Evolutionary conservation across 2,797 vertebrate genomes (phyloP).

Genomic region (Myripristis murdjan): DNA sequence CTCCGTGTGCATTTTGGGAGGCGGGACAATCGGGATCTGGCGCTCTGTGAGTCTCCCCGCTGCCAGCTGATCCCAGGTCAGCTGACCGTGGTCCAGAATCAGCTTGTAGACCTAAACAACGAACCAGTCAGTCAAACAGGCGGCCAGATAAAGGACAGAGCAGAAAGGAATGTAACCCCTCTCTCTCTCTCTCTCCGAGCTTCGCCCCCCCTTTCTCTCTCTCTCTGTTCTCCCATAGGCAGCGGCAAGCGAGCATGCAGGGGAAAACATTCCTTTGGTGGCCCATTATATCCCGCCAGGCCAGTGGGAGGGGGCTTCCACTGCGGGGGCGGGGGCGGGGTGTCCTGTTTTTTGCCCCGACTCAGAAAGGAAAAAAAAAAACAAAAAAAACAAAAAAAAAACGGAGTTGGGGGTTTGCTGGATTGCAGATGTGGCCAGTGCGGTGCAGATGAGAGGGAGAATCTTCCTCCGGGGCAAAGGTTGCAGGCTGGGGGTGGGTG

Average conservation of each 20-base stretch:
- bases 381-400: too few relatives aligned
- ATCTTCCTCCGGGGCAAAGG: slow-evolving; percentile 29
- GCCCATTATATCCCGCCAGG: slow-evolving; percentile 72
- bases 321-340: slow-evolving; percentile 45
- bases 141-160: slow-evolving; percentile 54
- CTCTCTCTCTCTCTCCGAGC: slow-evolving; percentile 15
- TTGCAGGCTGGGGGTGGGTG: too few relatives aligned
- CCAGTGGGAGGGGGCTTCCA: slow-evolving; percentile 62
- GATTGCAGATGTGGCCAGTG: slow-evolving; percentile 68
- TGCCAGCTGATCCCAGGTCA: slow-evolving; percentile 76
- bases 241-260: slow-evolving; percentile 48
- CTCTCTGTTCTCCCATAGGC: slow-evolving; percentile 55
- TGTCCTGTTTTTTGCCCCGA: slow-evolving; percentile 59
- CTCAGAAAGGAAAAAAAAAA: slow-evolving; percentile 8
- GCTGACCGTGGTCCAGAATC: slow-evolving; percentile 64
- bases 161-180: slow-evolving; percentile 72
- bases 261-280: slow-evolving; percentile 82
- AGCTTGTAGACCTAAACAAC: slow-evolving; percentile 53
- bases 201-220: background rate
- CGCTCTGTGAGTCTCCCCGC: background rate
- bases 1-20: too few relatives aligned
- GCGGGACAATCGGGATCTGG: slow-evolving; percentile 2
- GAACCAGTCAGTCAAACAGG: slow-evolving; percentile 51
- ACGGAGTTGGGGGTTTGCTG: slow-evolving; percentile 42
- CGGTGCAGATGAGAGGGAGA: slow-evolving; percentile 31